phyloP scores from a whole-genome alignment of 2,113 vertebrate genomes.

The Peromyscus californicus region DNA sequence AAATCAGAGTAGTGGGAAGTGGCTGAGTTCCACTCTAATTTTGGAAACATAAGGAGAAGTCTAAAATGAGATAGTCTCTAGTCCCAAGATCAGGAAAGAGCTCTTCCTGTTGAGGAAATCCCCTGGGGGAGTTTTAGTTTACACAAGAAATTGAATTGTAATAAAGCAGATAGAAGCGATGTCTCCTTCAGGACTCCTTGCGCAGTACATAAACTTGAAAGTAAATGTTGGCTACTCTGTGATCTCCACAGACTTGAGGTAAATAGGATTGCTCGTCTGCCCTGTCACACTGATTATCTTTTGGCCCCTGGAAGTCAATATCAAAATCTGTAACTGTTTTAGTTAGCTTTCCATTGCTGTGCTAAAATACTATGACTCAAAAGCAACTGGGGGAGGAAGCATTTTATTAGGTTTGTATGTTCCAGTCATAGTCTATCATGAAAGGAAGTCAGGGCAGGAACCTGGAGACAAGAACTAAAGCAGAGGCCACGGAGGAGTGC shows the following conservation, averaged over 20 bases:
- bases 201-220: constrained; percentile 52
- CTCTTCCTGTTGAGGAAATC: neutral
- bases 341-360: neutral
- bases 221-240: neutral
- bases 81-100: constrained; percentile 33
- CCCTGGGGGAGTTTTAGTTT: constrained; percentile 28
- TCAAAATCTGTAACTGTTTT: neutral
- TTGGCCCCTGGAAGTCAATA: constrained; percentile 28
- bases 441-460: neutral
- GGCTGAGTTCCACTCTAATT: constrained; percentile 38
- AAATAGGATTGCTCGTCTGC: constrained; percentile 51
- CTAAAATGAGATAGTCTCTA: neutral
- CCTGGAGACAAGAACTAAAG: neutral
- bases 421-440: neutral
- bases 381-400: neutral
- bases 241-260: constrained; percentile 20
- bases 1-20: constrained; percentile 55
- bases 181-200: neutral
- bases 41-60: neutral
- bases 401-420: neutral
- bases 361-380: neutral
- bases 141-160: constrained; percentile 56
- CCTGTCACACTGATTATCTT: constrained; percentile 59
- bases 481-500: neutral
- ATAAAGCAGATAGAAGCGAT: constrained; percentile 58